These are phyloP conservation scores for Ranitomeya variabilis DNA, from an alignment of 2,113 vertebrate genomes.

Conservation along the genomic window DNA sequence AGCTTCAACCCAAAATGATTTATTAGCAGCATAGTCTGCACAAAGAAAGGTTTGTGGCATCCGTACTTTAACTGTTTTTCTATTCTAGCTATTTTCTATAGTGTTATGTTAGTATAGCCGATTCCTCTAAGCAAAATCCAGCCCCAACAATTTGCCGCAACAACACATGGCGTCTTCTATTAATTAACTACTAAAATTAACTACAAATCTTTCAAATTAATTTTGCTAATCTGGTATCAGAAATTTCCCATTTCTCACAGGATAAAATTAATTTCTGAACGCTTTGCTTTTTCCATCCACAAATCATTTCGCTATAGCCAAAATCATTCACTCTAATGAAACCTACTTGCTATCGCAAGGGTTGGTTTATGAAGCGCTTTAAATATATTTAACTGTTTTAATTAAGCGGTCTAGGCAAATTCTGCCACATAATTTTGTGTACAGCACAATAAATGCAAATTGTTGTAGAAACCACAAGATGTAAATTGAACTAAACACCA, in stretches of 20 bases:
- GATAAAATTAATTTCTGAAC: slow-evolving; percentile 10
- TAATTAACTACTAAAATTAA: slow-evolving; percentile 16
- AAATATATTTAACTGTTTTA: slow-evolving; percentile 50
- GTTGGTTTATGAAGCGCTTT: slow-evolving; percentile 43
- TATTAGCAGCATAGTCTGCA: slow-evolving; percentile 33
- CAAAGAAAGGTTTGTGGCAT: slow-evolving; percentile 42
- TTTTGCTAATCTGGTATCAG: slow-evolving; percentile 33
- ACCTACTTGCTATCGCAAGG: slow-evolving; percentile 16
- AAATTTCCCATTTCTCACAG: slow-evolving; percentile 11
- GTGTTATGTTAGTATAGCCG: slow-evolving; percentile 5
- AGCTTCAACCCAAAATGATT: slow-evolving; percentile 43
- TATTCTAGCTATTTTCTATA: slow-evolving; percentile 30
- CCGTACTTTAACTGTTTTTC: slow-evolving; percentile 37
- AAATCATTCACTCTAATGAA: slow-evolving; percentile 42
- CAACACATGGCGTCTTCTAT: not conserved
- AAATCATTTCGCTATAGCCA: slow-evolving; percentile 30
- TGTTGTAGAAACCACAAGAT: slow-evolving; percentile 32
- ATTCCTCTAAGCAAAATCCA: not conserved
- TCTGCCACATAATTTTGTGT: slow-evolving; percentile 33
- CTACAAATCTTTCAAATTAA: slow-evolving; percentile 5
- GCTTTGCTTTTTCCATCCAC: not conserved
- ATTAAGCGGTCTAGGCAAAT: slow-evolving; percentile 43
- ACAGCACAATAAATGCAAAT: slow-evolving; percentile 41
- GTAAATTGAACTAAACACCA: slow-evolving; percentile 39
- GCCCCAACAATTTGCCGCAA: not conserved